phyloP scores from a whole-genome alignment of 2,888 invertebrate genomes.

The Trissoscelio sp. region DNA sequence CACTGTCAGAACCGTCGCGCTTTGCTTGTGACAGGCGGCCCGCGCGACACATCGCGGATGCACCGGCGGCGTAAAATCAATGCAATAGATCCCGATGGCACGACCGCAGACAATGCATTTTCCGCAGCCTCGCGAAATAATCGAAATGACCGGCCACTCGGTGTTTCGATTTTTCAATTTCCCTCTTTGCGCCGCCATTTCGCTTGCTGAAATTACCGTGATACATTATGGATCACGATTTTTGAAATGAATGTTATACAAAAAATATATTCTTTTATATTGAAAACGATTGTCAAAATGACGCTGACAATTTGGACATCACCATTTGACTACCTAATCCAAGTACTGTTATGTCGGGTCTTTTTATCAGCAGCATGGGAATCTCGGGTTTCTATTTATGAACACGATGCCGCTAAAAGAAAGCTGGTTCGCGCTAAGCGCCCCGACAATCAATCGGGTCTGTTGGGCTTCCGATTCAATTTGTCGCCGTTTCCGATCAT shows the following conservation, averaged over 20 bases:
- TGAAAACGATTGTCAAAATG: no score
- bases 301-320: constrained; percentile 36
- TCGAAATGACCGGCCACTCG: constrained; percentile 43
- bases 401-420: constrained; percentile 15
- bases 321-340: constrained; percentile 44
- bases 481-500: constrained; percentile 30
- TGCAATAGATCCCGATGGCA: constrained; percentile 60
- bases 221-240: no score
- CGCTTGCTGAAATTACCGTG: constrained; percentile 10
- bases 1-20: constrained; percentile 59
- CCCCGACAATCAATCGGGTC: constrained; percentile 50
- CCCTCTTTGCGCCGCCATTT: constrained; percentile 4
- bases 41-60: constrained; percentile 52
- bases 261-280: no score
- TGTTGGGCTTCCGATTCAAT: constrained; percentile 52
- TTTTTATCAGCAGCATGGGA: constrained; percentile 28
- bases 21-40: constrained; percentile 57
- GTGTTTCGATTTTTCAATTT: constrained; percentile 47
- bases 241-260: no score
- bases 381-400: constrained; percentile 46
- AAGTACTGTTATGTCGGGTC: constrained; percentile 35
- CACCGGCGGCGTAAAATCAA: constrained; percentile 52
- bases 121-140: constrained; percentile 38
- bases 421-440: constrained; percentile 16
- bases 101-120: constrained; percentile 63